Conservation (phyloP, 2,888 invertebrate genomes). For the Lepeophtheirus nordmannii region DNA sequence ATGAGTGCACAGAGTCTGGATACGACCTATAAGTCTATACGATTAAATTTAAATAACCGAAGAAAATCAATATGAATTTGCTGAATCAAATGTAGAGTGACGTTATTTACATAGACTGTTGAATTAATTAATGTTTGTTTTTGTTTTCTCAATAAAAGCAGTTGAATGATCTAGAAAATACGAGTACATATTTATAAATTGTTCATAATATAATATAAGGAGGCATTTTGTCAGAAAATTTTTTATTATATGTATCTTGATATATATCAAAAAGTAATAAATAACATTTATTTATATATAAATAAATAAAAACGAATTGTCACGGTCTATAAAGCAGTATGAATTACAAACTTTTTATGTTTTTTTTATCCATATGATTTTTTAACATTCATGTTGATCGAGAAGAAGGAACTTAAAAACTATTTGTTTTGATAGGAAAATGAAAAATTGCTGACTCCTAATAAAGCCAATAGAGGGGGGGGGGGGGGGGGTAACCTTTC, state of each 20-base stretch:
- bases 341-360: background rate
- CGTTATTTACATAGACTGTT: too few relatives aligned
- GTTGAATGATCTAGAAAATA: too few relatives aligned
- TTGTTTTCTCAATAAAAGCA: too few relatives aligned
- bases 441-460: background rate
- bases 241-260: too few relatives aligned
- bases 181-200: too few relatives aligned
- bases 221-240: too few relatives aligned
- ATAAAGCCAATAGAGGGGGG: background rate
- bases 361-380: background rate
- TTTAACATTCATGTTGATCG: background rate
- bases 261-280: too few relatives aligned
- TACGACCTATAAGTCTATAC: background rate
- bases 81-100: too few relatives aligned
- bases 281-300: background rate
- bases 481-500: background rate
- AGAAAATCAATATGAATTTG: too few relatives aligned
- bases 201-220: too few relatives aligned
- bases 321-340: slow-evolving; percentile 4
- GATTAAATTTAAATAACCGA: too few relatives aligned
- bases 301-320: background rate
- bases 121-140: too few relatives aligned
- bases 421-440: background rate
- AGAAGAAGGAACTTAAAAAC: background rate
- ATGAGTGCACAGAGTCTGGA: background rate